These are phyloP conservation scores for Vulpes ferrilata DNA, from an alignment of 2,113 vertebrate species.

Conservation along the genomic window DNA sequence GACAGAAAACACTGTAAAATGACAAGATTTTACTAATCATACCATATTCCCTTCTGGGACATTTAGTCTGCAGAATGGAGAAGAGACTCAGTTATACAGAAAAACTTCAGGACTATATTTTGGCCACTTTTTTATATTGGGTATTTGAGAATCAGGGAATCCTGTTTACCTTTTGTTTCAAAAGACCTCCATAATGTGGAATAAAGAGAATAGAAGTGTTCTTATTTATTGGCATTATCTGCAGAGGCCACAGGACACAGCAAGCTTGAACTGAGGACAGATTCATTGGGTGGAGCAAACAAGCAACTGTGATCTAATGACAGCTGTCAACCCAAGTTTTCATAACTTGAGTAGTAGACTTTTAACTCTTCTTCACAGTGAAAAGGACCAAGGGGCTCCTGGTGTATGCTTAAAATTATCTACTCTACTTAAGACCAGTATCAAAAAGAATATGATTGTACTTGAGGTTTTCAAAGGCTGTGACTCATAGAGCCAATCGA, in stretches of 20 bases:
- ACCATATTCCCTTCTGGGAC: background rate
- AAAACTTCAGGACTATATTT: constrained; percentile 1
- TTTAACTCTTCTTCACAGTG: background rate
- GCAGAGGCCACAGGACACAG: background rate
- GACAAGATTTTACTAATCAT: background rate
- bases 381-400: background rate
- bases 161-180: background rate
- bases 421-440: background rate
- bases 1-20: background rate
- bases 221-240: background rate
- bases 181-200: background rate
- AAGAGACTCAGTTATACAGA: background rate
- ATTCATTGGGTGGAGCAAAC: background rate
- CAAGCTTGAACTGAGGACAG: background rate
- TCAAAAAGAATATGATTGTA: background rate
- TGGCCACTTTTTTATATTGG: background rate
- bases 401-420: background rate
- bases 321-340: background rate
- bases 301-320: background rate
- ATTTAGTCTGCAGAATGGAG: background rate
- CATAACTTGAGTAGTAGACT: background rate
- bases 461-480: background rate
- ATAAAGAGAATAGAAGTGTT: background rate
- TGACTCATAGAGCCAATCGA: background rate
- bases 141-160: background rate